Percentiles rank a stretch among this genome's conserved stretches.
phyloP scores from a whole-genome alignment of 2,888 invertebrate genomes.

The Leucophenga maculata region DNA sequence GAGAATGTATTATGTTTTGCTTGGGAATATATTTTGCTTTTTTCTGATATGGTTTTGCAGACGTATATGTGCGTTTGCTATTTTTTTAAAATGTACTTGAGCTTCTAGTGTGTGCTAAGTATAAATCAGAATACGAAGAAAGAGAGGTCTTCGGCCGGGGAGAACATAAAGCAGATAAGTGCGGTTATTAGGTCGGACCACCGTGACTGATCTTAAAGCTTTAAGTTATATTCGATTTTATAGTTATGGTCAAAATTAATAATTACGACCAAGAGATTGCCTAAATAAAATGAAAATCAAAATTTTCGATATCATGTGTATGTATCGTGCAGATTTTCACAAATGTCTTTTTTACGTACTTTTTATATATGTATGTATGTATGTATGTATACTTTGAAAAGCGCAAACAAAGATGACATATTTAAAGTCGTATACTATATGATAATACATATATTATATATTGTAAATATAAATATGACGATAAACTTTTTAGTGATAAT shows the following conservation, averaged over 20 bases:
- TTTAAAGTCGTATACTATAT: neutral
- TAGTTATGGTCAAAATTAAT: too few species aligned
- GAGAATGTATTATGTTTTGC: constrained; percentile 8
- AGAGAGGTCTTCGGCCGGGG: neutral
- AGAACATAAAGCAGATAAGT: constrained; percentile 9
- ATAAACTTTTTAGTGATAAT: neutral
- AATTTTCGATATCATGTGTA: neutral
- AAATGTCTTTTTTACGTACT: neutral
- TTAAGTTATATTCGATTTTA: too few species aligned
- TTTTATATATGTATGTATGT: constrained; percentile 15
- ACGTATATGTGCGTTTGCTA: constrained; percentile 6
- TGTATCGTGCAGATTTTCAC: neutral
- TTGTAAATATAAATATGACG: neutral
- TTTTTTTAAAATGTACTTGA: constrained; percentile 18
- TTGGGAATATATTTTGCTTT: neutral
- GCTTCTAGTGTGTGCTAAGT: neutral
- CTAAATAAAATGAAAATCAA: neutral
- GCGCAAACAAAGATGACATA: neutral
- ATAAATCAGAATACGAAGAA: neutral
- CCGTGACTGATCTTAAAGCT: too few species aligned
- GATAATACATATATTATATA: neutral
- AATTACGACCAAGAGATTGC: too few species aligned
- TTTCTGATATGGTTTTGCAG: constrained; percentile 7
- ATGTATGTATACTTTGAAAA: neutral
- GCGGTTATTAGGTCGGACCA: neutral